phyloP scores from a whole-genome alignment of 2,113 vertebrate genomes.

The Chloropsis cyanopogon region DNA sequence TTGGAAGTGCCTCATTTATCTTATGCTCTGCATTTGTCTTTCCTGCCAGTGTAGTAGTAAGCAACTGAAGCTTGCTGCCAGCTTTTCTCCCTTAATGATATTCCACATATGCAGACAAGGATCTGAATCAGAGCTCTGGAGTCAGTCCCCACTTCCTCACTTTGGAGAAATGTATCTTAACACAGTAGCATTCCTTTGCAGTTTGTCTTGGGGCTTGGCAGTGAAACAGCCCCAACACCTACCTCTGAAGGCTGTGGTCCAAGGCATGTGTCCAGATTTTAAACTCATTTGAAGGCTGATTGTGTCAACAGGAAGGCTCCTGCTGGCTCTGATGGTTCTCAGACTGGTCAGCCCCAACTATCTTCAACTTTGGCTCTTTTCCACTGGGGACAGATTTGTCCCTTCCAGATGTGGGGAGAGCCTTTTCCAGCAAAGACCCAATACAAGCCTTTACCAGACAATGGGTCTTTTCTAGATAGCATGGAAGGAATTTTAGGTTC shows the following conservation, averaged over 20 bases:
- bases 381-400: not conserved
- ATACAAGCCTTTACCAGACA: not conserved
- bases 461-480: not conserved
- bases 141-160: not conserved
- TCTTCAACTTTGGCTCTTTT: not conserved
- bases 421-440: not conserved
- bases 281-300: not conserved
- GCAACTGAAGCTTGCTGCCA: slow-evolving; percentile 20
- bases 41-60: slow-evolving; percentile 49
- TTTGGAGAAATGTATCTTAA: not conserved
- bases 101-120: slow-evolving; percentile 30
- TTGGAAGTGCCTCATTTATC: slow-evolving; percentile 68
- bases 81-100: slow-evolving; percentile 47
- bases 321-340: not conserved
- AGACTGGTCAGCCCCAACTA: not conserved
- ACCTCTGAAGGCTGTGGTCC: not conserved
- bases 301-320: not conserved
- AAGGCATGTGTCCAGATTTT: not conserved
- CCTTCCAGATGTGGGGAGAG: not conserved
- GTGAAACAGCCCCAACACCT: not conserved
- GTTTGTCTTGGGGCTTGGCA: not conserved
- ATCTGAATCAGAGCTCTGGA: slow-evolving; percentile 21
- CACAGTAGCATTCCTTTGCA: not conserved
- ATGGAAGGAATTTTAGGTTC: not conserved
- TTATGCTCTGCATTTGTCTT: slow-evolving; percentile 59